Base-by-base conservation (phyloP, 2,113 vertebrate species). In the Balaeniceps rex region DNA sequence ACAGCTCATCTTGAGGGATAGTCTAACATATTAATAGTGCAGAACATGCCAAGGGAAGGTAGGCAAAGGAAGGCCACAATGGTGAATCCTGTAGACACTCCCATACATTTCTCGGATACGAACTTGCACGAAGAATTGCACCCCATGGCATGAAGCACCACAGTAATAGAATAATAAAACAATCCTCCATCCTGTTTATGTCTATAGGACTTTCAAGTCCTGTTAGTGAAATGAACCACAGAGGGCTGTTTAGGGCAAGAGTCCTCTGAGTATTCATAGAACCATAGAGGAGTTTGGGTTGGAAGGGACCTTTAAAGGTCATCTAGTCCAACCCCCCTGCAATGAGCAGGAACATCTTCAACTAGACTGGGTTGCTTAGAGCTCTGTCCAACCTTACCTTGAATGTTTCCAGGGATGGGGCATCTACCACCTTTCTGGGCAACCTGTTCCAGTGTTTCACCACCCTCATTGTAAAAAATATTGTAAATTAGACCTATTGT, bases 1-100 rank as follows among this genome's bases (percentile, higher is more conserved):
- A 22, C 13, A 58, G 25, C 19, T 83, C 13, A 5, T 1, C 7
- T 12, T 54, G 63, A 76, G 47, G 34, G 15, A 18, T 14, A 42
- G 42, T 63, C 44, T 40, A 58, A 10, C 10, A 12, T 1, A 1
- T 0, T 6, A 8, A 6, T 29, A 49, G 16, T 61, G 47, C 42
- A 68, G 61, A 57, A n/a, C 3, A 1, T 55, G 33, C 33, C 63
- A 40, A 22, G 26, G 40, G 40, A 21, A 70, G 40, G 38, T 28
- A 31, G n/a, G 42, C n/a, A 54, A 51, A 38, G 31, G 21, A 60
- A 55, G 10, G 21, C 40, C 40, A 13, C 60, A 25, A 5, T 24
- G 31, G 6, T 54, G 28, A 44, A 17, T 75, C 61, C 14, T 66
- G 36, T 61, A 26, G 78, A 22, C 1, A 6, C 11, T 52, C 11